These are phyloP conservation scores for Smittia sp. DNA, from an alignment of 2,888 invertebrate genomes.

Conservation along the genomic window DNA sequence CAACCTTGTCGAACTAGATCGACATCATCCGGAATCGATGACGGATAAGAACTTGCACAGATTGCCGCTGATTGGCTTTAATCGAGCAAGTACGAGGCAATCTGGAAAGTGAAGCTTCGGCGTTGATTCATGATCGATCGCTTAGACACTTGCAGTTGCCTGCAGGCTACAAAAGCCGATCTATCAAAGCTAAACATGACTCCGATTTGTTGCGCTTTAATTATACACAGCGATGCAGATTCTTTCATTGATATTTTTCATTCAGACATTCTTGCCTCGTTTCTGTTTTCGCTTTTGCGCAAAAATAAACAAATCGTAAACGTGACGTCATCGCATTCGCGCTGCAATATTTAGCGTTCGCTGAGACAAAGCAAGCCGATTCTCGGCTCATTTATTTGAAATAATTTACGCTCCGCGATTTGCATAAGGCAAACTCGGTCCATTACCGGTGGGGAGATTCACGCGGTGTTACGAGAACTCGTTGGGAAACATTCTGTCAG, in stretches of 20 bases:
- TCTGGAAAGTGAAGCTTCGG: background rate
- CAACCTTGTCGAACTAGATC: background rate
- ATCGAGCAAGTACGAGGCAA: too few relatives aligned
- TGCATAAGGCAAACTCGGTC: background rate
- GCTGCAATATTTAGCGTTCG: background rate
- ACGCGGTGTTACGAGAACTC: background rate
- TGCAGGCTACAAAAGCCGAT: slow-evolving; percentile 25
- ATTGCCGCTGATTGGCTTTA: too few relatives aligned
- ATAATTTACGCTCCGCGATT: background rate
- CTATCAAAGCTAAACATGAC: slow-evolving; percentile 30
- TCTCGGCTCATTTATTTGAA: background rate
- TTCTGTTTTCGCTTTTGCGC: too few relatives aligned
- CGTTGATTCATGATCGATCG: slow-evolving; percentile 2
- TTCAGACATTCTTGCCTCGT: background rate
- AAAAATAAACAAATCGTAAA: background rate
- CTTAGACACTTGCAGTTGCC: slow-evolving; percentile 1
- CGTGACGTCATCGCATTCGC: background rate
- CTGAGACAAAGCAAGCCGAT: slow-evolving; percentile 12
- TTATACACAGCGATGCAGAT: background rate
- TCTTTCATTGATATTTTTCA: background rate
- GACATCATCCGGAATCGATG: background rate
- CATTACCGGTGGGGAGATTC: background rate
- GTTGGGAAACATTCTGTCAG: background rate
- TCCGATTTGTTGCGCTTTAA: slow-evolving; percentile 23
- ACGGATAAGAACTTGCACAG: too few relatives aligned